phyloP scores from a whole-genome alignment of 1,140 invertebrate genomes.

The Acromyrmex charruanus region DNA sequence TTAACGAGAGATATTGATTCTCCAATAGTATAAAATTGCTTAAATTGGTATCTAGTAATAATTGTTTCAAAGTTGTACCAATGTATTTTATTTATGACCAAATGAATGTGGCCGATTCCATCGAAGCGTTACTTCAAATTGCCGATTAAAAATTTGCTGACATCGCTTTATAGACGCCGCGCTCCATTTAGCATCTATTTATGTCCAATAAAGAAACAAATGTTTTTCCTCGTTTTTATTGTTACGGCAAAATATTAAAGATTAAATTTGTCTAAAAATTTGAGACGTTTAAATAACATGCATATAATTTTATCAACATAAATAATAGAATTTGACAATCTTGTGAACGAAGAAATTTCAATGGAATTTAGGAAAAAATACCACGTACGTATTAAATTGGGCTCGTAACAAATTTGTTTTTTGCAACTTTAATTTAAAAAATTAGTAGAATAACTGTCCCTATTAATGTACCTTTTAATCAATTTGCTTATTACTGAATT shows the following conservation, averaged over 20 bases:
- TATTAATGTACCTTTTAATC: no score
- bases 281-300: background rate
- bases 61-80: conserved; percentile 25
- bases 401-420: background rate
- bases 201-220: background rate
- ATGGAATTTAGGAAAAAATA: background rate
- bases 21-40: conserved; percentile 9
- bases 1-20: background rate
- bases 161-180: background rate
- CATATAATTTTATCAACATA: background rate
- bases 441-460: no score
- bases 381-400: background rate
- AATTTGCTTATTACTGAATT: no score
- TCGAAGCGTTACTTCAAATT: conserved; percentile 29
- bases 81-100: conserved; percentile 31
- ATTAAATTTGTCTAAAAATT: background rate
- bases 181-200: conserved; percentile 2
- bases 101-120: conserved; percentile 29
- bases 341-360: background rate
- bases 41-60: conserved; percentile 31
- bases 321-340: background rate
- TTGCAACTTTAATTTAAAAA: background rate
- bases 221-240: background rate
- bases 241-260: background rate
- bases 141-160: conserved; percentile 36